A percentile compares a stretch with the other conserved stretches of the same genome.
Conservation (phyloP, 64 coral and sea anemone species). For the Orbicella faveolata region DNA sequence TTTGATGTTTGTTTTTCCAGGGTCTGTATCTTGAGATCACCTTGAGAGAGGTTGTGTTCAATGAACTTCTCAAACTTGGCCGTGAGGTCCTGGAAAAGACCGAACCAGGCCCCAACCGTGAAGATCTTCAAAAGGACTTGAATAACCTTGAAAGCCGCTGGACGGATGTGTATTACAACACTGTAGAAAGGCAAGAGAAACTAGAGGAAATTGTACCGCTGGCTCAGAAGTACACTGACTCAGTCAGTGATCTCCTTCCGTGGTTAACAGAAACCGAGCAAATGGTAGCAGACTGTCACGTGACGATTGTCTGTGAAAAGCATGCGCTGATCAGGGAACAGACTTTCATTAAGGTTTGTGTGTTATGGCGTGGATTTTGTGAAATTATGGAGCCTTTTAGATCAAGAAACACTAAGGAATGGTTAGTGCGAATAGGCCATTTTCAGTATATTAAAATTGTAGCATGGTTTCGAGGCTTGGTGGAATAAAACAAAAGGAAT, state of each 20-base stretch:
- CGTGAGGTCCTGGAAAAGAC: constrained; percentile 83
- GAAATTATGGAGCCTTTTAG: not conserved
- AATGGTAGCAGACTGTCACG: constrained; percentile 79
- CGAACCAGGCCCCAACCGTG: constrained; percentile 64
- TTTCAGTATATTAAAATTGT: too few species aligned
- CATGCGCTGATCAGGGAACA: constrained; percentile 76
- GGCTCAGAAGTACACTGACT: constrained; percentile 80
- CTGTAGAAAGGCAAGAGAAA: constrained; percentile 67
- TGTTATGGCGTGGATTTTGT: not conserved
- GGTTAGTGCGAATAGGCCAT: too few species aligned
- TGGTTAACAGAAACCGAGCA: constrained; percentile 79
- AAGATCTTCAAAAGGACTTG: constrained; percentile 62
- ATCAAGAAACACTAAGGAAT: too few species aligned
- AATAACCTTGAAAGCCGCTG: constrained; percentile 75
- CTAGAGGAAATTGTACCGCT: constrained; percentile 82
- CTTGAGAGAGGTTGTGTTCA: constrained; percentile 78
- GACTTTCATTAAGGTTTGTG: constrained; percentile 67
- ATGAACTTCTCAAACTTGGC: constrained; percentile 82
- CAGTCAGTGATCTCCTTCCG: constrained; percentile 55
- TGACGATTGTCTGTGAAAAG: constrained; percentile 67
- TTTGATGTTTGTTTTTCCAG: constrained; percentile 14
- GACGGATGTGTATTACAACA: constrained; percentile 58
- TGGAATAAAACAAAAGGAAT: too few species aligned
- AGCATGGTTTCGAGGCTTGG: too few species aligned
- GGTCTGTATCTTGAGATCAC: constrained; percentile 71